Evolutionary conservation across 2,113 vertebrate species (phyloP).

Genomic region (Solea senegalensis): DNA sequence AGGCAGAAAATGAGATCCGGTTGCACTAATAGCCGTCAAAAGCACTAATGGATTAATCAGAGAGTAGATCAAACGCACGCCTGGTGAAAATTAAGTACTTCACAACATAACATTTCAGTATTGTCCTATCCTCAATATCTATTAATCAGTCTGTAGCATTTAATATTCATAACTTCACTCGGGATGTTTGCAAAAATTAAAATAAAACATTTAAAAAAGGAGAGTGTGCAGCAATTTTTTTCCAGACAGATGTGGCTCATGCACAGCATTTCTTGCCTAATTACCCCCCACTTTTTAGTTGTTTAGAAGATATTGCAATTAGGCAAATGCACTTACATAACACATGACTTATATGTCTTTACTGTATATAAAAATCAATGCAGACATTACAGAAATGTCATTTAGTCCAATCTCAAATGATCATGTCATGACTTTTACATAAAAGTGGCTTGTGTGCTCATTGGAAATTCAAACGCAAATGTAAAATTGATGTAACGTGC

Average conservation of each 20-base stretch:
- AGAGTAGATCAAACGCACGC: not conserved
- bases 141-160: not conserved
- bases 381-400: not conserved
- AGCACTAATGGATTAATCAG: conserved; percentile 12
- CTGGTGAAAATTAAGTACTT: not conserved
- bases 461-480: not conserved
- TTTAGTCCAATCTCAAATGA: not conserved
- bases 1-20: conserved; percentile 6
- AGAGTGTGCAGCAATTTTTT: not conserved
- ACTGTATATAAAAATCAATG: not conserved
- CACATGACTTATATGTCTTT: not conserved
- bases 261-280: not conserved
- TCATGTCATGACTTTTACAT: not conserved
- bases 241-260: not conserved
- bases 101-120: not conserved
- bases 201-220: not conserved
- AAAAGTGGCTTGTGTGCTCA: not conserved
- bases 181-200: not conserved
- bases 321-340: not conserved
- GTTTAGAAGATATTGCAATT: not conserved
- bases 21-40: not conserved
- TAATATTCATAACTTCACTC: not conserved
- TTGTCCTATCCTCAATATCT: not conserved
- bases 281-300: not conserved
- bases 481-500: not conserved